Conservation (phyloP, 2,113 vertebrate genomes). For the Chloroceryle aenea region DNA sequence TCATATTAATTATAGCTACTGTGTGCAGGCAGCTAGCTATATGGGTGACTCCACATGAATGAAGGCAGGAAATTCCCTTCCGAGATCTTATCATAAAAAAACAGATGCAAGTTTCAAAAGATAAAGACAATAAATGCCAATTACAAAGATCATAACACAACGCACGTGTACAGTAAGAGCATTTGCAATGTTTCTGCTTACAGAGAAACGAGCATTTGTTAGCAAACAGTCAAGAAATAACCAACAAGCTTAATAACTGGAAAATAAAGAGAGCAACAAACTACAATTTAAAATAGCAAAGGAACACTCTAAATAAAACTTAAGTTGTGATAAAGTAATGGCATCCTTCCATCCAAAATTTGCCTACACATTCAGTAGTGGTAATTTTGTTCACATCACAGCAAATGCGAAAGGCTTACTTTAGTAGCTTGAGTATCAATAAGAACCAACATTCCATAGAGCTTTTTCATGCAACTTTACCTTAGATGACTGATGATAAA, state of each 20-base stretch:
- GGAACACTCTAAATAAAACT: background rate
- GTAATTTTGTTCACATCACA: constrained; percentile 11
- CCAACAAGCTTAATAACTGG: background rate
- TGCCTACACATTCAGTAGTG: background rate
- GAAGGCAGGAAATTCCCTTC: background rate
- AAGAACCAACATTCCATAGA: constrained; percentile 22
- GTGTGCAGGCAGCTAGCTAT: background rate
- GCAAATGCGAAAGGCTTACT: constrained; percentile 30
- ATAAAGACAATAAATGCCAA: constrained; percentile 15
- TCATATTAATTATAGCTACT: background rate
- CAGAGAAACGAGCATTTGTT: background rate
- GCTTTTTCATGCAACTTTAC: constrained; percentile 75
- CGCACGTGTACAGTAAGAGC: background rate
- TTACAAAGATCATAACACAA: constrained; percentile 1
- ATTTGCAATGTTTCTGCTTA: constrained; percentile 17
- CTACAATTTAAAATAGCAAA: background rate
- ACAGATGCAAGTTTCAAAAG: background rate
- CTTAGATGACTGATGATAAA: constrained; percentile 74
- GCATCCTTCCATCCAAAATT: background rate
- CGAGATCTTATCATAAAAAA: background rate
- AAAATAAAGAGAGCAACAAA: background rate
- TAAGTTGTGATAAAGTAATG: background rate
- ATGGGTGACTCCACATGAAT: background rate
- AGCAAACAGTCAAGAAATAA: constrained; percentile 20
- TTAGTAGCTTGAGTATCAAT: background rate